A percentile compares a stretch with the other conserved stretches of the same genome.
These are phyloP conservation scores for Pharmacophagus antenor DNA, from an alignment of 2,888 invertebrate species.

Conservation along the genomic window DNA sequence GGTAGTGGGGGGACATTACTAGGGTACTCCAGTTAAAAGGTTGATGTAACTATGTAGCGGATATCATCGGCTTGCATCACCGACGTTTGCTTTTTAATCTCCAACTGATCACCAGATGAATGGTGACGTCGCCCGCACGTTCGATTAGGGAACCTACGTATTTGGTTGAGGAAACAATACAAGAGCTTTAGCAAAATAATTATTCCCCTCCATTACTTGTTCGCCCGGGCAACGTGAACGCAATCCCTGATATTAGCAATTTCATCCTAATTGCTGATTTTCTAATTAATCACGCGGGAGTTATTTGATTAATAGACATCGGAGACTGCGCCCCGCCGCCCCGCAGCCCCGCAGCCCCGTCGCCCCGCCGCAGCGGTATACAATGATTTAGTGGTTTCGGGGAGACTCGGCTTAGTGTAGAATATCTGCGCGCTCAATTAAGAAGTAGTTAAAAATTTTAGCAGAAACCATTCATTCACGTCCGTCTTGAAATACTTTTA, in stretches of 20 bases:
- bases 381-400: constrained; percentile 63
- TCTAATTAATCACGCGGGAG: constrained; percentile 75
- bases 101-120: too few relatives aligned
- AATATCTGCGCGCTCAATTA: constrained; percentile 59
- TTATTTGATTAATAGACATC: constrained; percentile 76
- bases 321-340: constrained; percentile 40
- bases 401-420: constrained; percentile 47
- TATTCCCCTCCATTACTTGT: constrained; percentile 22
- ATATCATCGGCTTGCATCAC: too few relatives aligned
- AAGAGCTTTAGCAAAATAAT: not conserved
- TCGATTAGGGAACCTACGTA: too few relatives aligned
- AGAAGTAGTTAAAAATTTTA: constrained; percentile 43
- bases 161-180: too few relatives aligned
- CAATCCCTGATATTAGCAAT: constrained; percentile 56
- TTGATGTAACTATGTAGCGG: too few relatives aligned
- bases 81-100: too few relatives aligned
- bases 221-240: constrained; percentile 24
- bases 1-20: too few relatives aligned
- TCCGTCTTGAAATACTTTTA: not conserved
- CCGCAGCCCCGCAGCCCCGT: constrained; percentile 33
- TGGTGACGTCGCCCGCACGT: too few relatives aligned
- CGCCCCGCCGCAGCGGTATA: constrained; percentile 35
- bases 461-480: constrained; percentile 8
- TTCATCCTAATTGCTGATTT: constrained; percentile 73
- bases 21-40: too few relatives aligned